A percentile compares a stretch with the other conserved stretches of the same genome.
phyloP scores from a whole-genome alignment of 2,797 vertebrate genomes.

The Prunella strophiata region DNA sequence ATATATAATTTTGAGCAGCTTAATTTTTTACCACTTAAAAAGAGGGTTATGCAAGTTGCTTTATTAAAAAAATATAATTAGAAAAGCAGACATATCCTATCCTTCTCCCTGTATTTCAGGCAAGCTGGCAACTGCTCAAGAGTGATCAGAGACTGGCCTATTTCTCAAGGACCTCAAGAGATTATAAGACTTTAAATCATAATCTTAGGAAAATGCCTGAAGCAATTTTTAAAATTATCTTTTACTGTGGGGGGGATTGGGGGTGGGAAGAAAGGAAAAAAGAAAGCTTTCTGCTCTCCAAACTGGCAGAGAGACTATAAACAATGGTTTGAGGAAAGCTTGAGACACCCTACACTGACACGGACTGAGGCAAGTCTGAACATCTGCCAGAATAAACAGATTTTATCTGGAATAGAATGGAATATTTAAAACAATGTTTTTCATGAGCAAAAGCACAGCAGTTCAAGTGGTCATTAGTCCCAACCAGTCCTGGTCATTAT shows the following conservation, averaged over 20 bases:
- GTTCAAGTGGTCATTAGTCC: neutral
- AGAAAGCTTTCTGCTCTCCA: constrained; percentile 35
- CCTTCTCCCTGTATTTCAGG: constrained; percentile 74
- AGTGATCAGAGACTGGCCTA: constrained; percentile 77
- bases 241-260: neutral
- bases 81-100: constrained; percentile 75
- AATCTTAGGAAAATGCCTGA: constrained; percentile 73
- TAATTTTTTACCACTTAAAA: constrained; percentile 72
- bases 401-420: neutral
- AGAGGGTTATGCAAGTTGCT: constrained; percentile 59
- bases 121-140: constrained; percentile 72
- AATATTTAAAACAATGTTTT: constrained; percentile 33
- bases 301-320: constrained; percentile 59
- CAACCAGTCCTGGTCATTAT: neutral
- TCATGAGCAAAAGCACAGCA: constrained; percentile 38
- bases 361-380: constrained; percentile 41
- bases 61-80: constrained; percentile 75
- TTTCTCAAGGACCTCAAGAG: constrained; percentile 76
- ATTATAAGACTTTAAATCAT: constrained; percentile 75
- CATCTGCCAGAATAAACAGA: constrained; percentile 60
- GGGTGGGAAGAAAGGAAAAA: neutral
- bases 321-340: constrained; percentile 52
- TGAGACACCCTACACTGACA: constrained; percentile 32
- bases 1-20: constrained; percentile 57
- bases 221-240: constrained; percentile 56